Evolutionary conservation across 2,113 vertebrate species (phyloP).

Genomic region (Chlorodrepanis virens): DNA sequence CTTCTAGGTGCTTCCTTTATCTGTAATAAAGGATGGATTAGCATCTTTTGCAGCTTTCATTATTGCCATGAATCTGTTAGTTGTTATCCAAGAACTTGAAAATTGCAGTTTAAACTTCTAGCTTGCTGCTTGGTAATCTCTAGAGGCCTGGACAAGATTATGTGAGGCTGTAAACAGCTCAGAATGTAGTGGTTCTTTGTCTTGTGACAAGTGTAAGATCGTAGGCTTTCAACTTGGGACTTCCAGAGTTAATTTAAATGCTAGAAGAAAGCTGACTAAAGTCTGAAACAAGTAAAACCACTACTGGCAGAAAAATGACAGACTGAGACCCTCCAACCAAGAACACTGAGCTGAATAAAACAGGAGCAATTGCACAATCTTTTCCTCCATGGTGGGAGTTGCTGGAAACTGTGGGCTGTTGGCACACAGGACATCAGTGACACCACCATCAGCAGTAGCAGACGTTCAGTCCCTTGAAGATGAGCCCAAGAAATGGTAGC

Average conservation of each 20-base stretch:
- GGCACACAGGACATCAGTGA: background rate
- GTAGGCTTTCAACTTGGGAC: background rate
- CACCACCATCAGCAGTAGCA: background rate
- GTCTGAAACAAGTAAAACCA: background rate
- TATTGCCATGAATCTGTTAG: background rate
- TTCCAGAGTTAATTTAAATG: background rate
- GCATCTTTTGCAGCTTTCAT: background rate
- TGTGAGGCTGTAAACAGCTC: background rate
- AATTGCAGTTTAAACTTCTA: background rate
- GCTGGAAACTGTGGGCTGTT: background rate
- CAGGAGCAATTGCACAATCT: background rate
- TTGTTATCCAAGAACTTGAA: slow-evolving; percentile 17
- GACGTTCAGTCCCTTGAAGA: background rate
- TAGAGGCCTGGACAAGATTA: background rate
- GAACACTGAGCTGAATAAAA: background rate
- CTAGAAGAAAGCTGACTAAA: background rate
- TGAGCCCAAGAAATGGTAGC: background rate
- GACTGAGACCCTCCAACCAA: background rate
- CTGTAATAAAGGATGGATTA: background rate
- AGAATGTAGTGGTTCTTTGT: background rate
- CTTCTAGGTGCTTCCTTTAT: background rate
- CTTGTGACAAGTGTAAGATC: background rate
- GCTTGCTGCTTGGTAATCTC: background rate
- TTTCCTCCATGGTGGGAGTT: background rate
- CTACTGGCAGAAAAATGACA: background rate